A percentile compares a stretch with the other conserved stretches of the same genome.
phyloP scores from a whole-genome alignment of 2,797 vertebrate species.

The Anguilla marmorata region DNA sequence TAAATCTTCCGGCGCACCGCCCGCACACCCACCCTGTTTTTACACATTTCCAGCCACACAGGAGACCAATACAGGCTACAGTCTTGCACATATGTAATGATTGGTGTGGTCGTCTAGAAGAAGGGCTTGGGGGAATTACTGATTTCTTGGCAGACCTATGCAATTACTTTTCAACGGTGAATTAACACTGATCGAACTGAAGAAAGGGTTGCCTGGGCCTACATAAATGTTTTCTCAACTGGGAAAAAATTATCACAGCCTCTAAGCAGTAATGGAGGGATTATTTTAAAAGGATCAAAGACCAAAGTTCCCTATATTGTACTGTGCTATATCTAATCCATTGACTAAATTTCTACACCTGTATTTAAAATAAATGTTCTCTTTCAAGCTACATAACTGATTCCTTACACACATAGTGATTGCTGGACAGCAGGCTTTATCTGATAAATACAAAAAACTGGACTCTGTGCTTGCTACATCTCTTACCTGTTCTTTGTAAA shows the following conservation, averaged over 20 bases:
- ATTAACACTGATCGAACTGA: background rate
- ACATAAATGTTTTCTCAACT: background rate
- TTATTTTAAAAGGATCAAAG: background rate
- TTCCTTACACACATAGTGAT: background rate
- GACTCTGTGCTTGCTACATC: background rate
- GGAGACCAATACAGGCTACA: background rate
- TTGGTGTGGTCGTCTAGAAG: background rate
- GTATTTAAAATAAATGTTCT: background rate
- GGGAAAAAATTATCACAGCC: background rate
- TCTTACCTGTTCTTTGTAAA: background rate
- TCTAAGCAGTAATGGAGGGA: background rate
- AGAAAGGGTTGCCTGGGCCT: background rate
- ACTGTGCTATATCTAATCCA: background rate
- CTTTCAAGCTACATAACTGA: background rate
- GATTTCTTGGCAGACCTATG: background rate
- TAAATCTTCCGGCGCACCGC: conserved; percentile 30
- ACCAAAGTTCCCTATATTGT: background rate
- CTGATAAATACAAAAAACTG: conserved; percentile 15
- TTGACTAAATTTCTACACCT: background rate
- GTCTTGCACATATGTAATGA: background rate
- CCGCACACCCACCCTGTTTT: background rate
- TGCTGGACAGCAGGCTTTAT: background rate
- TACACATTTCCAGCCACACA: background rate
- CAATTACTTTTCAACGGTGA: background rate
- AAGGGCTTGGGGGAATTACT: background rate